Conservation (phyloP, 2,113 vertebrate species). For the Eptesicus fuscus region DNA sequence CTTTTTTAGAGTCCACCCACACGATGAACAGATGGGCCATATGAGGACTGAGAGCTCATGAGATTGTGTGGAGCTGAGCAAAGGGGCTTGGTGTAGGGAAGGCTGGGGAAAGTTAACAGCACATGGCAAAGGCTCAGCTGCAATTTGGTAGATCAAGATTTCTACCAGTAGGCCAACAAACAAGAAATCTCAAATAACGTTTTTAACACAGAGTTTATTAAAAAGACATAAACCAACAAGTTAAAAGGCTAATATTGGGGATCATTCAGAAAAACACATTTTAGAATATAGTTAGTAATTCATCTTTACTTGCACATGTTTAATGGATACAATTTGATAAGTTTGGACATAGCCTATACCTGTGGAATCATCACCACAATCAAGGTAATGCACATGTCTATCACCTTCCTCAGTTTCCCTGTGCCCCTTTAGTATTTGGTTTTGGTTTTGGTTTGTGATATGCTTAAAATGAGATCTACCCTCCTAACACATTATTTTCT, state of each 20-base stretch:
- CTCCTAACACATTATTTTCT: not conserved
- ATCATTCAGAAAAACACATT: not conserved
- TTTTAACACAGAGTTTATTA: not conserved
- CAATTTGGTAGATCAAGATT: not conserved
- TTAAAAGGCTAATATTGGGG: not conserved
- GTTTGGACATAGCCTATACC: not conserved
- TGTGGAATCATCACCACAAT: not conserved
- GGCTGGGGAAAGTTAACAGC: not conserved
- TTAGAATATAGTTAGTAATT: not conserved
- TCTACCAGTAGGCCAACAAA: not conserved
- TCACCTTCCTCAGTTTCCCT: not conserved
- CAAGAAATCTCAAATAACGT: not conserved
- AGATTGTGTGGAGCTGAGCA: not conserved
- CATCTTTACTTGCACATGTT: not conserved
- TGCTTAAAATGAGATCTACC: not conserved
- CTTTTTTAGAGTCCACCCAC: constrained; percentile 10
- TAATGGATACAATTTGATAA: not conserved
- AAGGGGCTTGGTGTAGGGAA: not conserved
- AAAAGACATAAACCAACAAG: not conserved
- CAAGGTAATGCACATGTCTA: not conserved
- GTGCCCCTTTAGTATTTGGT: not conserved
- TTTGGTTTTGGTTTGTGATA: not conserved
- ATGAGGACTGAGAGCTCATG: not conserved
- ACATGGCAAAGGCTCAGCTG: not conserved
- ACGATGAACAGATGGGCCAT: not conserved